phyloP scores from a whole-genome alignment of 2,888 invertebrate species.

The Ctena decussata region DNA sequence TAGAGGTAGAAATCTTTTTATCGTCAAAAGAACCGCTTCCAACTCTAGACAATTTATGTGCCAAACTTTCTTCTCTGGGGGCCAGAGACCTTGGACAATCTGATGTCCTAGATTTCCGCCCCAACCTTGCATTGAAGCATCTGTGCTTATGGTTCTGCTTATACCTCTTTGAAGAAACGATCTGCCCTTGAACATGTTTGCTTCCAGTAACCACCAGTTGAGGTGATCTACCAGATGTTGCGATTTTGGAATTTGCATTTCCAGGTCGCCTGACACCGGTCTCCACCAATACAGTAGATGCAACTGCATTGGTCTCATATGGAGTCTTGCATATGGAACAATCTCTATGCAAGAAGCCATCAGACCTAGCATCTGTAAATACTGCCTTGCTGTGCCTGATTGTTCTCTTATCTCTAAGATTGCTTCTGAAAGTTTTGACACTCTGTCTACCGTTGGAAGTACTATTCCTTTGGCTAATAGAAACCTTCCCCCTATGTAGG shows the following conservation, averaged over 20 bases:
- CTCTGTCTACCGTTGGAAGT: conserved; percentile 36
- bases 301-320: conserved; percentile 29
- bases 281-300: conserved; percentile 18
- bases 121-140: conserved; percentile 42
- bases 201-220: conserved; percentile 40
- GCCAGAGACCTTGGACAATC: conserved; percentile 42
- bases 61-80: background rate
- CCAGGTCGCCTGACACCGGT: conserved; percentile 17
- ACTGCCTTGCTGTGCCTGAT: background rate
- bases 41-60: conserved; percentile 62
- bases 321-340: conserved; percentile 14
- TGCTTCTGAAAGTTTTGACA: background rate
- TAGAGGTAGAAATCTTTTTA: conserved; percentile 25
- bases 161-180: conserved; percentile 22
- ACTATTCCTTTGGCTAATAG: conserved; percentile 35
- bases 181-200: conserved; percentile 34
- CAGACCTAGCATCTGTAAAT: conserved; percentile 34
- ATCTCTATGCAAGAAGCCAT: conserved; percentile 37
- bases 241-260: conserved; percentile 20
- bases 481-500: conserved; percentile 44
- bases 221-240: conserved; percentile 30
- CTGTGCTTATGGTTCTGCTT: conserved; percentile 31
- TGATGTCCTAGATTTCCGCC: conserved; percentile 43
- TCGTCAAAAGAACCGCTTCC: conserved; percentile 46
- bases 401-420: background rate